These are phyloP conservation scores for Trigoniulus corallinus DNA, from an alignment of 1,140 invertebrate genomes.

Conservation along the genomic window DNA sequence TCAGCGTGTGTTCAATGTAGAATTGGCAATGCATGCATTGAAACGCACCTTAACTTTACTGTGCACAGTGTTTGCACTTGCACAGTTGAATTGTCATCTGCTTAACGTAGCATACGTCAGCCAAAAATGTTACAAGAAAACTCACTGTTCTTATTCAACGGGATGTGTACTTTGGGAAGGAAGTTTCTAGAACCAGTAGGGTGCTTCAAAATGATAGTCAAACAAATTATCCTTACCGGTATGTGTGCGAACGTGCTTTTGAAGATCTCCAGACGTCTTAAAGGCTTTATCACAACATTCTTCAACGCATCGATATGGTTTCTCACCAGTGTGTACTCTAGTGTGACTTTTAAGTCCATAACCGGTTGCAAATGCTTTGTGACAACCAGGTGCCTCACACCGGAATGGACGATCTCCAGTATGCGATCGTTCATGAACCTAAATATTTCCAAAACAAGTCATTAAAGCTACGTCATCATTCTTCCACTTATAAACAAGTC, in stretches of 20 bases:
- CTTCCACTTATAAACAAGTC: background rate
- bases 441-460: slow-evolving; percentile 28
- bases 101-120: too few species aligned
- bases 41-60: too few species aligned
- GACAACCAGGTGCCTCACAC: slow-evolving; percentile 38
- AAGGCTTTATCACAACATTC: slow-evolving; percentile 38
- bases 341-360: slow-evolving; percentile 48
- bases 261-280: slow-evolving; percentile 51
- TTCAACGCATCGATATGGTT: slow-evolving; percentile 43
- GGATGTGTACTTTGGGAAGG: too few species aligned
- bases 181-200: too few species aligned
- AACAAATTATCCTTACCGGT: slow-evolving; percentile 31
- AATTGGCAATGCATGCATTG: too few species aligned
- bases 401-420: slow-evolving; percentile 50
- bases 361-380: slow-evolving; percentile 46
- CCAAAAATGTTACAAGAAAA: too few species aligned
- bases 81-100: too few species aligned
- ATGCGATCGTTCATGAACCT: slow-evolving; percentile 51
- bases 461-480: slow-evolving; percentile 1
- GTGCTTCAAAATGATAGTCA: background rate
- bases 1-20: too few species aligned
- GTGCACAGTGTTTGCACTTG: too few species aligned
- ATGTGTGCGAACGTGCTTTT: slow-evolving; percentile 49
- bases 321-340: slow-evolving; percentile 49
- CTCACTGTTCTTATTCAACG: too few species aligned